phyloP scores from a whole-genome alignment of 2,113 vertebrate genomes.

The Falcunculus frontatus region DNA sequence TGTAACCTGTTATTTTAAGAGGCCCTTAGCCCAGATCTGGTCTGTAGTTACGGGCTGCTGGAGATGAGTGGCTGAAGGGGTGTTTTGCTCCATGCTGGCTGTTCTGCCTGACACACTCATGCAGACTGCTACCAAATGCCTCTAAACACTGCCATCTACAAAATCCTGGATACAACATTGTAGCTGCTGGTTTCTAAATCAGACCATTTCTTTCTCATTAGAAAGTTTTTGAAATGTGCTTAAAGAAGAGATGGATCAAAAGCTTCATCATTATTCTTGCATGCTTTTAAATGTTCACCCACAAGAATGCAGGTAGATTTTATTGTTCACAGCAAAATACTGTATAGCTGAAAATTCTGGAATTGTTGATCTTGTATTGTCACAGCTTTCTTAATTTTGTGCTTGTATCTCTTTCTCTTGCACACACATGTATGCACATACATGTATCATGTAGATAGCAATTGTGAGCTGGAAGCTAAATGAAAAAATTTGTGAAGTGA shows the following conservation, averaged over 20 bases:
- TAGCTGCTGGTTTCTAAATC: background rate
- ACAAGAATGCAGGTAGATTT: background rate
- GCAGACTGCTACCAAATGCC: background rate
- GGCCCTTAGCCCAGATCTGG: background rate
- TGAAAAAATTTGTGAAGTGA: background rate
- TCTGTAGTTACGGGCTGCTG: background rate
- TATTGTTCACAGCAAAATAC: background rate
- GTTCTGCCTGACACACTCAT: background rate
- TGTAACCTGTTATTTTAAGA: background rate
- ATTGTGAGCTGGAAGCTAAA: background rate
- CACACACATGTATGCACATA: background rate
- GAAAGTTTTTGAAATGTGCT: background rate
- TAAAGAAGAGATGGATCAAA: background rate
- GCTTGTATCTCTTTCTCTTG: background rate
- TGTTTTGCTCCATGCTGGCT: background rate
- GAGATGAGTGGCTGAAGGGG: background rate
- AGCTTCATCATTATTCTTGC: background rate
- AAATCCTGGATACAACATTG: background rate
- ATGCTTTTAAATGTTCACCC: background rate
- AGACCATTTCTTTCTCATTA: background rate
- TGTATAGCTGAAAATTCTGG: background rate
- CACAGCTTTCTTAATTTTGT: background rate
- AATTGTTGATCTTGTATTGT: background rate
- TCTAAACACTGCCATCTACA: background rate
- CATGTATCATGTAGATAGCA: background rate